These are phyloP conservation scores for Gnathochromis pfefferi DNA, from an alignment of 2,113 vertebrate genomes.

Conservation along the genomic window DNA sequence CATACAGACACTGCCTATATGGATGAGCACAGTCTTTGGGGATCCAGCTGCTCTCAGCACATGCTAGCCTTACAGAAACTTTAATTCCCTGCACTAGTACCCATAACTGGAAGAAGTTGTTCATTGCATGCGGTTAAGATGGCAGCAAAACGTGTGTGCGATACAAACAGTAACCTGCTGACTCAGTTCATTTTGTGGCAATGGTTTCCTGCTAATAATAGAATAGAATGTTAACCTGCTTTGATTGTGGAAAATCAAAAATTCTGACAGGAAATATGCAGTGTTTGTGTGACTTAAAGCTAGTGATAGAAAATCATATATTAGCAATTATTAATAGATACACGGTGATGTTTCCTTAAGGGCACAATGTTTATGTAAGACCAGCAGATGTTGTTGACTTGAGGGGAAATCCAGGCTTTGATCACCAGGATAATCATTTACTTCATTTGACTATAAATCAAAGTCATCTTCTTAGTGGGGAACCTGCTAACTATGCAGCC, in stretches of 20 bases:
- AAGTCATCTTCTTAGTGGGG: neutral
- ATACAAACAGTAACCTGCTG: neutral
- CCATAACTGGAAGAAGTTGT: neutral
- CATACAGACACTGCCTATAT: neutral
- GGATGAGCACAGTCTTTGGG: neutral
- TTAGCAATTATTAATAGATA: neutral
- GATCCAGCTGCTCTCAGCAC: neutral
- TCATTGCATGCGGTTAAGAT: neutral
- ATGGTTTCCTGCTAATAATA: neutral
- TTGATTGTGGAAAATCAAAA: neutral
- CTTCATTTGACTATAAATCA: neutral
- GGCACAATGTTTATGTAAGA: neutral
- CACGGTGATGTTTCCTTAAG: fast-evolving
- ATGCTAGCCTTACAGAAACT: neutral
- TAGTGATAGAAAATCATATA: neutral
- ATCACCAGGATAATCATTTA: neutral
- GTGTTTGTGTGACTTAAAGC: neutral
- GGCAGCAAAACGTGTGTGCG: neutral
- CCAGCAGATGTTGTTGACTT: neutral
- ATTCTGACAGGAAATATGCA: neutral
- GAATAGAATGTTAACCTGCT: neutral
- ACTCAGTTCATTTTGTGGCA: neutral
- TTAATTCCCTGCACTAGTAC: neutral
- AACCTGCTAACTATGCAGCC: neutral
- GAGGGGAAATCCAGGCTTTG: neutral